Evolutionary conservation across 2,113 vertebrate species (phyloP), one percentile per base, ranked within the genome.

Genomic region (Crotalus tigris): DNA sequence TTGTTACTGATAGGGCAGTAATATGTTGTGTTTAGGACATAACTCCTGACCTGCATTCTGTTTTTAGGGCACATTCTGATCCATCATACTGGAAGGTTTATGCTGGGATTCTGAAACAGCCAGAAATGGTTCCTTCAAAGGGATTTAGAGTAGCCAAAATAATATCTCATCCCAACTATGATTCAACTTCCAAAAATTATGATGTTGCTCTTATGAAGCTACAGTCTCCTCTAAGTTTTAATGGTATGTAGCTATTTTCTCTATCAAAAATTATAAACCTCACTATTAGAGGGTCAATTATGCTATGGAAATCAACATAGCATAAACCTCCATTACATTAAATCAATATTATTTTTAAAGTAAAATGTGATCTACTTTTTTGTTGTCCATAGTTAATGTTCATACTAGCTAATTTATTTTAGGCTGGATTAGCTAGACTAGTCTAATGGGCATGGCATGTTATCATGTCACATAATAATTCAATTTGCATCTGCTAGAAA

Each of bases 201-300:
- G 98, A 98, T 64, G 58, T 98, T 1, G 98, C 98, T 0, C 97
- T 98, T 0, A 97, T 98, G 97, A 98, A 98, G 93, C 75, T 98
- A 93, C 97, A 97, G 85, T 89, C 81, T 0, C 94, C 95, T 0
- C 92, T 98, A 90, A 29, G 0, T 39, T 97, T 98, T 89, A 95
- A 44, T 0, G 96, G 98, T 98, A 90, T 1, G 85, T 93, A 24
- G 90, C 85, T 44, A 59, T 13, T 58, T 57, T 21, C 0, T 44
- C n/a, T 5, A 44, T 58, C n/a, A 55, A 54, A 81, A 92, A 24
- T 46, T 54, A 11, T n/a, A 23, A 59, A 5, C 17, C 26, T 15
- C 89, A 26, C 5, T 90, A 19, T 58, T 89, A 49, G 10, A 26
- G 39, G 58, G 29, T 51, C 58, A 86, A 8, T 87, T 33, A 15